phyloP scores from a whole-genome alignment of 1,140 invertebrate genomes.

The Oscheius sp. region DNA sequence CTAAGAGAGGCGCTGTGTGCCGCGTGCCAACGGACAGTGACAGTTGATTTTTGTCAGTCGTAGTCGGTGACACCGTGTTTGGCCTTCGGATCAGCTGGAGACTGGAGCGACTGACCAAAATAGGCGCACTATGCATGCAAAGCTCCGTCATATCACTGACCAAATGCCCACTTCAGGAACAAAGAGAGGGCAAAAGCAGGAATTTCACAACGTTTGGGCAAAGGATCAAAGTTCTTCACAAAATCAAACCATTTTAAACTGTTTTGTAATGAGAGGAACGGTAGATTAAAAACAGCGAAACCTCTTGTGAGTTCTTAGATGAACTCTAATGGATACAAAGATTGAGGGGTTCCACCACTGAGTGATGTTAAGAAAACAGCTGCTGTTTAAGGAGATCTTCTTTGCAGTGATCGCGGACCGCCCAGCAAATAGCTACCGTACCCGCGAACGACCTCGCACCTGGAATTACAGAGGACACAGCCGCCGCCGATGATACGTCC shows the following conservation, averaged over 20 bases:
- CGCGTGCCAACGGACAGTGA: conserved; percentile 5
- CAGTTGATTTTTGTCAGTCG: conserved; percentile 12
- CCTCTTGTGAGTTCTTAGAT: too few species aligned
- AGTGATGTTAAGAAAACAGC: too few species aligned
- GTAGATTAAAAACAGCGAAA: too few species aligned
- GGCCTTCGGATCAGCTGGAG: conserved; percentile 9
- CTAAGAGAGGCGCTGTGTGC: too few species aligned
- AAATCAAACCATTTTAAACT: too few species aligned
- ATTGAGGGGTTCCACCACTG: too few species aligned
- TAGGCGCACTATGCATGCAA: conserved; percentile 11
- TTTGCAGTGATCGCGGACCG: neutral
- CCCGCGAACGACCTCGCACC: too few species aligned
- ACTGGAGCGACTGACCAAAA: conserved; percentile 13
- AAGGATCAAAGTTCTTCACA: too few species aligned
- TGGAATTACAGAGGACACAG: neutral
- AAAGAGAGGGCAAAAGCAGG: neutral
- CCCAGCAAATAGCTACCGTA: neutral
- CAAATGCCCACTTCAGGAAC: neutral
- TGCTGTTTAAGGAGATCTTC: neutral
- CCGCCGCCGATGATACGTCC: neutral
- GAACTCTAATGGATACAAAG: too few species aligned
- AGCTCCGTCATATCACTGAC: conserved; percentile 11
- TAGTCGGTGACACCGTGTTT: conserved; percentile 1
- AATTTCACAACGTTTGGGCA: too few species aligned
- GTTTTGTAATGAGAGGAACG: neutral